phyloP scores from a whole-genome alignment of 2,888 invertebrate genomes.

The Cyaniris semiargus region DNA sequence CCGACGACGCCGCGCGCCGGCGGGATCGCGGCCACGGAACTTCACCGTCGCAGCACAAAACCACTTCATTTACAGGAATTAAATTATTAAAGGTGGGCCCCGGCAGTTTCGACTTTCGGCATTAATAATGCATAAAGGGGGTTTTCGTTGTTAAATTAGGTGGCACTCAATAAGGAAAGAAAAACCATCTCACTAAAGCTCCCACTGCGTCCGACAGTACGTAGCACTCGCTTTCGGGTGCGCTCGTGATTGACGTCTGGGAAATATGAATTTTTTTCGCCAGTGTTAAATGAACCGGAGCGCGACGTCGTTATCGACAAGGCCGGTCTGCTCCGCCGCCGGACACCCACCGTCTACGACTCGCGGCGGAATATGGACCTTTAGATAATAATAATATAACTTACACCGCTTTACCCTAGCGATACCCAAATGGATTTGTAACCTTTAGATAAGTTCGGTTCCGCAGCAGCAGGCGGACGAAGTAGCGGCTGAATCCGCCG shows the following conservation, averaged over 20 bases:
- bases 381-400: not conserved
- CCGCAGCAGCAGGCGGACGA: not conserved
- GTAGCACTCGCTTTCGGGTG: not conserved
- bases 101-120: not conserved
- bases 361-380: not conserved
- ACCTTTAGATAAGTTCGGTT: not conserved
- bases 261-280: not conserved
- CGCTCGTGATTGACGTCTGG: not conserved
- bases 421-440: not conserved
- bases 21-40: not conserved
- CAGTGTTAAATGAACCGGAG: not conserved
- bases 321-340: not conserved
- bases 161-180: too few relatives aligned
- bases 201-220: not conserved
- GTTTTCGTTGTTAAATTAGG: not conserved
- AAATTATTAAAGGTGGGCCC: not conserved
- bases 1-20: not conserved
- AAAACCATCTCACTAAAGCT: not conserved
- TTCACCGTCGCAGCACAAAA: not conserved
- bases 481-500: not conserved
- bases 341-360: not conserved
- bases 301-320: conserved; percentile 8
- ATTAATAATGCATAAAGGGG: not conserved
- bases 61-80: not conserved
- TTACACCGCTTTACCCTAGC: not conserved